Base-by-base conservation (phyloP, 2,888 invertebrate species). In the Hirtodrosophila duncani region DNA sequence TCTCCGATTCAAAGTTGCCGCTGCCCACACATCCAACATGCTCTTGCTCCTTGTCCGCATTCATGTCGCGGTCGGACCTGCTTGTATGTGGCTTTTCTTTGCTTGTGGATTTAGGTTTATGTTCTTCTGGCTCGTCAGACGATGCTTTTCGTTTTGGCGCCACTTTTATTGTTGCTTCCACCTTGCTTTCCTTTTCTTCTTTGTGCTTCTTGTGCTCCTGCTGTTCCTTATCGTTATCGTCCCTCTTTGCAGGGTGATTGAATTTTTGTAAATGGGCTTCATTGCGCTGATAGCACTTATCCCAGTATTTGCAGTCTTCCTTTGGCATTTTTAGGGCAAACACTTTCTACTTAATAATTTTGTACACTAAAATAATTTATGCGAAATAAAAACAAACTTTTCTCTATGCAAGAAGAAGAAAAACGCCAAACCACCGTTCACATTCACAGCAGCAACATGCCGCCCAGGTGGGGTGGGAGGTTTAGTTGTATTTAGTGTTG, bases 261-360 rank as follows among this genome's bases (percentile, higher is more conserved):
- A 89, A 96, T 79, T 91, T 92, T 49, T 89, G 87, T 45, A 89
- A 89, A 87, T 96, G 96, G 0, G 88, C 87, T 0, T 91, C 88
- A 88, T 95, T 96, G 81, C 91, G 93, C 81, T 94, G 94, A 84
- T 94, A 96, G 85, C 96, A 96, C 66, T 91, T 91, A 3, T 83
- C 84, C 39, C 94, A 94, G 83, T 94, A 96, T 87, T 92, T 92
- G 84, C 96, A 96, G 31, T 90, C 85, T 27, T 85, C 87, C 84
- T 93, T 89, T 0, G 84, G 61, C 77, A 82, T 83, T 52, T 27
- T 59, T 29, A n/a, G 3, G 20, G 9, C 23, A 23, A 27, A 9
- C 17, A 24, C 17, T 26, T 7, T 37, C 26, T 30, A 38, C 16
- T 38, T 34, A 26, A 36, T 20, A 3, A 36, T 20, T 10, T 17